Base-by-base conservation (phyloP, 1,140 invertebrate genomes). In the Calliphora vicina region DNA sequence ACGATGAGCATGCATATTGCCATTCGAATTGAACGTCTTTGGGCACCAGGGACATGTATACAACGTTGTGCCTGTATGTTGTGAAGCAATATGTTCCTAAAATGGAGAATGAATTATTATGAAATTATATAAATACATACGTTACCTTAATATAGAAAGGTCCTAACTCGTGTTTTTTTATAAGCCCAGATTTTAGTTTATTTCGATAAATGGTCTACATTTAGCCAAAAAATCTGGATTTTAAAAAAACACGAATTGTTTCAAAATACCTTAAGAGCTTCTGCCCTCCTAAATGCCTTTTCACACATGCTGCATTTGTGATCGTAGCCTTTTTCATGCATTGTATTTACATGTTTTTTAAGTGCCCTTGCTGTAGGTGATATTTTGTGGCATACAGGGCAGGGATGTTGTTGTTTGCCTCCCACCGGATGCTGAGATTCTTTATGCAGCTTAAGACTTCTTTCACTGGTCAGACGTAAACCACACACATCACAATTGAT, bases 1-100 rank as follows among this genome's bases (percentile, higher is more conserved):
- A 13, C 89, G 86, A 83, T 90, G 89, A 2, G 89, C 87, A 50
- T 90, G 89, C 85, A 89, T 88, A 74, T 90, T 90, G 9, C 87
- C 87, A 84, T 88, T 89, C 26, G 87, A 89, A 42, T 90, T 90
- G 80, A 90, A 90, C 5, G 89, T 90, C 72, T 87, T 87, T 1
- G 89, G 87, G 43, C 90, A 91, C 81, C 89, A 86, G 1, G 88
- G 88, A 81, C 90, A 91, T 74, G 85, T 88, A 84, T 91, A 91
- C 15, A 90, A 84, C 13, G 87, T 85, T 81, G 89, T 87, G 9
- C 90, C 90, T 0, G 88, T 90, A 26, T 90, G 89, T 35, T 43
- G 84, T 86, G 86, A 85, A 43, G 88, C 87, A 87, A 90, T 90
- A 78, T 90, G 88, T 27, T 90, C 88, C 88, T 89, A n/a, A 9